phyloP scores from a whole-genome alignment of 1,140 invertebrate genomes.

The Macrostomum lignano region DNA sequence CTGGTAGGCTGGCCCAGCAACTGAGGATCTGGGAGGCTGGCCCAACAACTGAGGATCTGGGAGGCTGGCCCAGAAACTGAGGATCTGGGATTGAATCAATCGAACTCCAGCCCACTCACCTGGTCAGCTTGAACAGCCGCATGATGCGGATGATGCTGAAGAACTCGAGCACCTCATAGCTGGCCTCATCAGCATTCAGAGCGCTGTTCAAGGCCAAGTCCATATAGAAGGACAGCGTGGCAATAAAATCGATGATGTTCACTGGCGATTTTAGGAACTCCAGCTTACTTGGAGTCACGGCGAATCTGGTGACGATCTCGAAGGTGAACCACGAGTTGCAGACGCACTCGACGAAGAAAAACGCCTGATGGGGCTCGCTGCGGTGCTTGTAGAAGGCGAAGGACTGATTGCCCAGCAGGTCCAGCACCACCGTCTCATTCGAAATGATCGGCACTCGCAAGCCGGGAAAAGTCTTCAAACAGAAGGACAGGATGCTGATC shows the following conservation, averaged over 20 bases:
- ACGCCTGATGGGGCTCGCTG: slow-evolving; percentile 67
- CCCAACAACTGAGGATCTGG: too few species aligned
- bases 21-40: too few species aligned
- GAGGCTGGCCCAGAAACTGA: too few species aligned
- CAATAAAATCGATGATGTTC: slow-evolving; percentile 67
- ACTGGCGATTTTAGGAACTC: slow-evolving; percentile 23
- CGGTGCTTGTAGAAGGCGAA: slow-evolving; percentile 66
- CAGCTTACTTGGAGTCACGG: slow-evolving; percentile 42
- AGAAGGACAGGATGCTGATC: slow-evolving; percentile 65
- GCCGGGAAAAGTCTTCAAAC: slow-evolving; percentile 66
- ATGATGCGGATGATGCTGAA: slow-evolving; percentile 95
- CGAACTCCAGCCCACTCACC: too few species aligned
- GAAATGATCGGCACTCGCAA: slow-evolving; percentile 55
- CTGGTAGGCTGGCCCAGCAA: too few species aligned
- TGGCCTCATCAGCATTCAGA: slow-evolving; percentile 47
- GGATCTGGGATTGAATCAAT: too few species aligned
- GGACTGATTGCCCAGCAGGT: slow-evolving; percentile 11
- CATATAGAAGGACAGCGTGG: slow-evolving; percentile 80
- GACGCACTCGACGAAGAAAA: slow-evolving; percentile 65
- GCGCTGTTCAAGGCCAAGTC: slow-evolving; percentile 41
- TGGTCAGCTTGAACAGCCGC: slow-evolving; percentile 79
- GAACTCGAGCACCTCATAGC: slow-evolving; percentile 57
- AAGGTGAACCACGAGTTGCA: slow-evolving; percentile 93
- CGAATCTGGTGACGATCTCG: slow-evolving; percentile 54
- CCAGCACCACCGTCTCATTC: slow-evolving; percentile 40